phyloP scores from a whole-genome alignment of 2,888 invertebrate genomes.

The Trypoxylon attenuatum region DNA sequence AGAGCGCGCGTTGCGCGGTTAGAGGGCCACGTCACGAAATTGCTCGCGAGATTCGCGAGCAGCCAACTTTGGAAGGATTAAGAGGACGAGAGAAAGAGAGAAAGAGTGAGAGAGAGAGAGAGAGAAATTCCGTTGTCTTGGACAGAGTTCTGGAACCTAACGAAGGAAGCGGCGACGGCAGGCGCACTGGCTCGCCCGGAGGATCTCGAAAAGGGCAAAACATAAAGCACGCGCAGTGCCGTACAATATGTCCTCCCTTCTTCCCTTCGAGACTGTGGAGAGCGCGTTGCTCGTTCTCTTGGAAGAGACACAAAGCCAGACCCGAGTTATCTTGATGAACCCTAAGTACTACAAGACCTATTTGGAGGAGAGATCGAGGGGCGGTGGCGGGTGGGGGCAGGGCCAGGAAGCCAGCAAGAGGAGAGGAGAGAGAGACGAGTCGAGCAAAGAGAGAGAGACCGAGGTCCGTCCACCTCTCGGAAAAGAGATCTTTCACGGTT shows the following conservation, averaged over 20 bases:
- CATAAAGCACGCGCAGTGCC: constrained; percentile 54
- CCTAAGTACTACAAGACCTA: constrained; percentile 68
- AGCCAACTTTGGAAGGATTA: too few species aligned
- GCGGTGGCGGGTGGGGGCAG: too few species aligned
- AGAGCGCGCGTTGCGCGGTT: too few species aligned
- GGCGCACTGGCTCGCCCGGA: constrained; percentile 11
- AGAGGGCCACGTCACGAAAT: background rate
- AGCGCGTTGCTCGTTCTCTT: constrained; percentile 44
- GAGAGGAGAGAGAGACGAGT: constrained; percentile 32
- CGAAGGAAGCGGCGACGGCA: too few species aligned
- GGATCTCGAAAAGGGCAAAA: constrained; percentile 55
- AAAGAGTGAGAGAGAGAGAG: constrained; percentile 9
- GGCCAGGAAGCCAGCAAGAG: too few species aligned
- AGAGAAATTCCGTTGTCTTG: too few species aligned
- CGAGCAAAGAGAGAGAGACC: too few species aligned
- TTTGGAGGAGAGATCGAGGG: constrained; percentile 66
- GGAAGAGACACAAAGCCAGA: constrained; percentile 58
- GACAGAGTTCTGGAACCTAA: too few species aligned
- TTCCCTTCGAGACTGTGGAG: constrained; percentile 1
- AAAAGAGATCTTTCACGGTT: constrained; percentile 65
- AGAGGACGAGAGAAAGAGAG: background rate
- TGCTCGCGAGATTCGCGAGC: too few species aligned
- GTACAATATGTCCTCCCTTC: constrained; percentile 47
- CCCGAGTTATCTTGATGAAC: constrained; percentile 70
- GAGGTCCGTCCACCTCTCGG: constrained; percentile 52